phyloP scores from a whole-genome alignment of 1,140 invertebrate genomes.

The Aricia agestis region DNA sequence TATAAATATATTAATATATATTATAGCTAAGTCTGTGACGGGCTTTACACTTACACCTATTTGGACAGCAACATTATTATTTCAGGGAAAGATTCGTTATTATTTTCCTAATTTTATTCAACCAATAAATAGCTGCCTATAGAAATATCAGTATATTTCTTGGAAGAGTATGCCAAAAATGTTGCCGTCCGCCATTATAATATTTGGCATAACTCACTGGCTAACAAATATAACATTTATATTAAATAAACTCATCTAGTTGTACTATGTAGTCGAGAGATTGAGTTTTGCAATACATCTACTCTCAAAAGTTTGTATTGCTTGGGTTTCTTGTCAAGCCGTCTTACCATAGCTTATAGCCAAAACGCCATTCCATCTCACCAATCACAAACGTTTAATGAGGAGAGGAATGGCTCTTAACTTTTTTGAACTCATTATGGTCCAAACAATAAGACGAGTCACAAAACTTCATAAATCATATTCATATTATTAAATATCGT shows the following conservation, averaged over 20 bases:
- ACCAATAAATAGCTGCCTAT: not conserved
- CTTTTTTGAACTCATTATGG: no score
- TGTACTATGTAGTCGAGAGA: not conserved
- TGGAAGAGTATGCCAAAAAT: not conserved
- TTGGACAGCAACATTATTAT: slow-evolving; percentile 6
- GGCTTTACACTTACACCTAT: not conserved
- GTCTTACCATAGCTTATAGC: not conserved
- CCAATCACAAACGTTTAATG: no score
- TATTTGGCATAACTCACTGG: slow-evolving; percentile 15
- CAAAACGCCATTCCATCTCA: no score
- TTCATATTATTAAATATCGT: no score
- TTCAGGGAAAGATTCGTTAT: no score
- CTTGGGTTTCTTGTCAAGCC: not conserved
- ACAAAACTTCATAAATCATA: no score
- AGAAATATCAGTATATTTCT: not conserved
- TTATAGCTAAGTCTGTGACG: no score
- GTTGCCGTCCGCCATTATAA: not conserved
- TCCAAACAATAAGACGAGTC: no score
- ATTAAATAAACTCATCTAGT: slow-evolving; percentile 7
- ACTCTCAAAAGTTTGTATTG: not conserved
- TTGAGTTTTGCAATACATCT: not conserved
- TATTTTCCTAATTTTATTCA: not conserved
- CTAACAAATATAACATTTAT: not conserved
- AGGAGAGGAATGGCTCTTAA: no score
- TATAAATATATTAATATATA: no score